Evolutionary conservation across 1,140 invertebrate species (phyloP), one percentile per base, ranked within the genome.

Genomic region (Cydia amplana): DNA sequence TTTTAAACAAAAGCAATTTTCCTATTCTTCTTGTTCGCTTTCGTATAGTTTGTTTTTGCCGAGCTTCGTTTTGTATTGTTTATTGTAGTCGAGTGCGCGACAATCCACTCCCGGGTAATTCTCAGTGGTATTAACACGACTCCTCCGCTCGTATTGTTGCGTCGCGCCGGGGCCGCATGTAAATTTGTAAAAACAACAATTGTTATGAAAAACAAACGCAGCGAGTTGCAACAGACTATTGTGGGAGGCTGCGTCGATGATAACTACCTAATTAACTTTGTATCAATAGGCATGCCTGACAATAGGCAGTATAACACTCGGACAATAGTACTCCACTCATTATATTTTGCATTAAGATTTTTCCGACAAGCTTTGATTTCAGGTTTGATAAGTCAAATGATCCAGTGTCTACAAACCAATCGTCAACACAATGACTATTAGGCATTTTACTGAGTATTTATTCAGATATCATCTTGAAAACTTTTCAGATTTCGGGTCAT

Each of bases 1-100:
- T 91, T 92, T 89, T 89, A 88, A 90, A 89, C 88, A 89, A 91
- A 91, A 92, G 89, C 87, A 92, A 92, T 92, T 92, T 92, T 92
- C 91, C 91, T 91, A 92, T 91, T 91, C 85, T 92, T 92, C 91
- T 91, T 92, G 88, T 92, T 92, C 77, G 79, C 82, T 83, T 91
- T 91, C 87, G 80, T 87, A 87, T 89, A 88, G 89, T 88, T 90
- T 85, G 88, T 90, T 91, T 92, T 92, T 91, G 87, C 84, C 86
- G 80, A 78, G 74, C 76, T 80, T 83, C 85, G 87, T 91, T 92
- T 90, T 90, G 88, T 90, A 91, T 91, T 92, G 91, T 92, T 92
- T 90, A 91, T 89, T 89, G 88, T 90, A 82, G 77, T 79, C 79
- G 84, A 83, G 83, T 83, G 77, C 84, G 87, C 88, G 87, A 90